Base-by-base conservation (phyloP, 2,888 invertebrate genomes). In the Nomada ferruginata region DNA sequence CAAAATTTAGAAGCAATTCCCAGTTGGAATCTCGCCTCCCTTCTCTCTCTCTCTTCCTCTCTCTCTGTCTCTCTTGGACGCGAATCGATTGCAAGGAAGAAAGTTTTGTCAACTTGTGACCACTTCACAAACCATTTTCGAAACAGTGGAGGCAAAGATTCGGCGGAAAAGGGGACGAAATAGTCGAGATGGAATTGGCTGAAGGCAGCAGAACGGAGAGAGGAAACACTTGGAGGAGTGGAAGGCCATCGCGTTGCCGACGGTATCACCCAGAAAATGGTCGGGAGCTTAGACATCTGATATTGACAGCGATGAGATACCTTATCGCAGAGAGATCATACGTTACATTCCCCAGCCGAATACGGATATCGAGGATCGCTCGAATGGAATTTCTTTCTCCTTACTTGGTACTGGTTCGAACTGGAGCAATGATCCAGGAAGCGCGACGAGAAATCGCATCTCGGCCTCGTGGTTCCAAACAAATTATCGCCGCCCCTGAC, bases 291-390 rank as follows among this genome's bases (percentile, higher is more conserved):
- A 78, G 86, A 85, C 80, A 81, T 83, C 86, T 86, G 86, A 86
- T 86, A 86, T 86, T 70, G 86, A 86, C 86, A 86, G 86, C 77
- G 52, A 13, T 50, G 69, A 70, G 86, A 84, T 86, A 85, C 69
- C 83, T 80, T 84, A 86, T 86, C 86, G 82, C 74, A 29, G 20
- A 44, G 57, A 69, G 79, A 82, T 86, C 86, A 59, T 77, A 76
- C 68, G 76, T 86, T 80, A 78, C 77, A 76, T 71, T 85, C 47
- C 75, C 63, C 29, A 66, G 52, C 55, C 79, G 79, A 81, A 75
- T 72, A 73, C 47, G 74, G 73, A 66, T 77, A 76, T 77, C 85
- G 72, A 47, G 63, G 77, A 82, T 79, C 72, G 74, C 20, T 60
- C 78, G 70, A 79, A 78, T 65, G 50, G 72, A 74, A 74, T 79